Evolutionary conservation across 1,140 invertebrate species (phyloP).

Genomic region (Macrosteles quadrilineatus): DNA sequence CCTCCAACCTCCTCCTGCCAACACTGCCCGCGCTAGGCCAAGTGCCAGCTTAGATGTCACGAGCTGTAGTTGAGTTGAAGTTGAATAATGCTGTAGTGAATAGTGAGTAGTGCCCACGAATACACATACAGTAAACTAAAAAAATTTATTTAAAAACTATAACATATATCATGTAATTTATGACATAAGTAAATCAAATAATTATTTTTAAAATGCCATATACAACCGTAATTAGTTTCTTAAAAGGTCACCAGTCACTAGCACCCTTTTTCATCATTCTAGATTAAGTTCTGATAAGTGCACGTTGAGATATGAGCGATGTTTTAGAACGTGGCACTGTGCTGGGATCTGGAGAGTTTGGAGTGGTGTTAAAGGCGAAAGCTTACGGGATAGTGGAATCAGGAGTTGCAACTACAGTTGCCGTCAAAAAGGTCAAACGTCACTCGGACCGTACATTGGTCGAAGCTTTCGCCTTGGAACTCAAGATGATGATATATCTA

Average conservation of each 20-base stretch:
- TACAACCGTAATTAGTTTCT: too few species aligned
- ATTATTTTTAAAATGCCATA: too few species aligned
- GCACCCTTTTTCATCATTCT: neutral
- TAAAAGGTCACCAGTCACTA: too few species aligned
- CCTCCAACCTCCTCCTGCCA: too few species aligned
- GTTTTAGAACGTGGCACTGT: constrained; percentile 64
- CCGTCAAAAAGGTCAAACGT: constrained; percentile 85
- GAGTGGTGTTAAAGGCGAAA: constrained; percentile 87
- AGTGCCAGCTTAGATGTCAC: too few species aligned
- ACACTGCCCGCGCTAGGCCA: too few species aligned
- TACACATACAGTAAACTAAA: too few species aligned
- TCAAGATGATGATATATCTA: constrained; percentile 96
- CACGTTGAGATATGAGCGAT: neutral
- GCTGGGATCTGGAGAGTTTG: constrained; percentile 90
- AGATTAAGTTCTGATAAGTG: neutral
- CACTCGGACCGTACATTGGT: constrained; percentile 72
- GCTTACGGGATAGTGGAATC: constrained; percentile 72
- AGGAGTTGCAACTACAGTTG: constrained; percentile 70
- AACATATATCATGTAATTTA: too few species aligned
- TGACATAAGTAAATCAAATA: too few species aligned
- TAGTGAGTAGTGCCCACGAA: too few species aligned
- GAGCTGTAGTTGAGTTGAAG: too few species aligned
- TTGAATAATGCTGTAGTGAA: too few species aligned
- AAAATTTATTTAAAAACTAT: neutral
- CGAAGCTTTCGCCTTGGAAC: constrained; percentile 80